Evolutionary conservation across 2,888 invertebrate genomes (phyloP), one percentile per base, ranked within the genome.

Genomic region (Nowickia ferox): DNA sequence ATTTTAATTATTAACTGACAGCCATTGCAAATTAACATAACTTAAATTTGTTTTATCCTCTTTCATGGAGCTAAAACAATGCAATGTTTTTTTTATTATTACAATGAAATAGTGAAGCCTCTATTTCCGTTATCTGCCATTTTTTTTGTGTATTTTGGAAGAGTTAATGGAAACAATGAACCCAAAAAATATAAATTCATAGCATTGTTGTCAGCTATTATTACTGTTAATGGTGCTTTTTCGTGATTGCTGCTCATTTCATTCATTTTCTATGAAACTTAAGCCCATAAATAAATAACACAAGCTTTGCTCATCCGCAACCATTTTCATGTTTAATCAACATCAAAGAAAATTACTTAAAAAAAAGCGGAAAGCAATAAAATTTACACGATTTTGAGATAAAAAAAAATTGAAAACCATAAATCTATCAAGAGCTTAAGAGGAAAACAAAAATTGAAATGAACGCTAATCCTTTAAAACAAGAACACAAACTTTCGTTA

Each of bases 291-390:
- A 72, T 59, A 61, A 75, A 53, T 61, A 61, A 19, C 53, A 69
- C 61, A 81, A 81, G 69, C 61, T 68, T 61, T 44, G 65, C 30
- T 40, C 22, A 38, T 63, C 38, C 22, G 15, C 51, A 65, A 15
- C 65, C 9, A 57, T 61, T 75, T 59, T 75, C 68, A 42, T 66
- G 66, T 46, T 48, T 30, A 55, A 68, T 40, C 30, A 68, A 59
- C 65, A 61, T 59, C n/a, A 69, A 42, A 46, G 5, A 44, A 55
- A 55, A 6, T 30, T 30, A 4, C 17, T 13, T 11, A 13, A 74
- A 48, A 1, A 46, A 10, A 61, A 68, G 15, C 9, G 11, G 57
- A 66, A 40, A 40, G 38, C 15, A 66, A 65, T 15, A 51, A 38
- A 46, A 9, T 19, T 13, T 30, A 22, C 10, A 57, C 55, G 15